A percentile compares a stretch with the other conserved stretches of the same genome.
These are phyloP conservation scores for Chiroxiphia lanceolata DNA, from an alignment of 2,797 vertebrate species.

Conservation along the genomic window DNA sequence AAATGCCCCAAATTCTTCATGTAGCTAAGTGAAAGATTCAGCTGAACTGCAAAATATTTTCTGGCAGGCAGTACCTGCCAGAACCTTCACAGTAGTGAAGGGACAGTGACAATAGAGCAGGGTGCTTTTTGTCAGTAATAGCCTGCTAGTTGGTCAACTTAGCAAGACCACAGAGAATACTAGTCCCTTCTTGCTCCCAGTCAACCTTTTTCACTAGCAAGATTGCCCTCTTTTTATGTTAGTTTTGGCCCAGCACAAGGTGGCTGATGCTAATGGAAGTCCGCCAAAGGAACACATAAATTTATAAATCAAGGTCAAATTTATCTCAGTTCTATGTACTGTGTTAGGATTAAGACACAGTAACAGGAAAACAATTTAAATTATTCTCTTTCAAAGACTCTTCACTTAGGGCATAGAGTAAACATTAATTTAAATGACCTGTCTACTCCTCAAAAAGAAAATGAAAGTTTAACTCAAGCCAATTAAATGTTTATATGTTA, in stretches of 20 bases:
- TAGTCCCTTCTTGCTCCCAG: neutral
- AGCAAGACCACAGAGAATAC: neutral
- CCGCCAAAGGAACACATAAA: neutral
- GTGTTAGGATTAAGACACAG: neutral
- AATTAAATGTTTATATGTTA: neutral
- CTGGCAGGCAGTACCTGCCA: neutral
- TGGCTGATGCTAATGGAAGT: neutral
- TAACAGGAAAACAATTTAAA: neutral
- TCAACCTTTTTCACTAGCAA: neutral
- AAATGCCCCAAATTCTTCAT: neutral
- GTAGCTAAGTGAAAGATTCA: neutral
- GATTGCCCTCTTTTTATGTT: neutral
- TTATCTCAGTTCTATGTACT: neutral
- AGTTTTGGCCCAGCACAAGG: neutral
- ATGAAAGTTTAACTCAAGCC: neutral
- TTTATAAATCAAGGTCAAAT: neutral
- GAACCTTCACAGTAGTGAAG: neutral
- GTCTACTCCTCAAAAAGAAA: neutral
- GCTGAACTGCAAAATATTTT: neutral
- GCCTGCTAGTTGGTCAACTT: neutral
- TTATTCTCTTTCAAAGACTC: neutral
- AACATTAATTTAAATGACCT: neutral
- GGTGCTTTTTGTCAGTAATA: neutral
- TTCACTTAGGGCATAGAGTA: neutral
- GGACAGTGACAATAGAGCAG: neutral